Evolutionary conservation across 1,140 invertebrate species (phyloP).

Genomic region (Procambarus clarkii): DNA sequence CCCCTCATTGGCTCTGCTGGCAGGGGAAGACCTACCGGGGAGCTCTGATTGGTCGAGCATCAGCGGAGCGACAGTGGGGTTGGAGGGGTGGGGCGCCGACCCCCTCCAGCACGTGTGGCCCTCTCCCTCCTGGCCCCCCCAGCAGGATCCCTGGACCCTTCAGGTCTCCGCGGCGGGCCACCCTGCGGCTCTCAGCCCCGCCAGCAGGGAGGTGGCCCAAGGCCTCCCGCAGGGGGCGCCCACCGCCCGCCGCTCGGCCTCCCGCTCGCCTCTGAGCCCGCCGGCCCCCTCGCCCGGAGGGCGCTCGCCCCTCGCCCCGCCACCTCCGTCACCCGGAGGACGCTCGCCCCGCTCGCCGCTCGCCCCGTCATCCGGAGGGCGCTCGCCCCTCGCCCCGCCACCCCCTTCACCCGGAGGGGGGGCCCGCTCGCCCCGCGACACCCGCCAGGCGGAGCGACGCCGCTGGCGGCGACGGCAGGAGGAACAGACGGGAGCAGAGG

Average conservation of each 20-base stretch:
- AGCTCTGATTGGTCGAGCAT: conserved; percentile 44
- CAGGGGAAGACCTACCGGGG: background rate
- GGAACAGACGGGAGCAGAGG: conserved; percentile 31
- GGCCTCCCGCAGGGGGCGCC: conserved; percentile 11
- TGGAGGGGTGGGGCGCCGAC: conserved; percentile 41
- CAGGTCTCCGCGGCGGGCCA: conserved; percentile 7
- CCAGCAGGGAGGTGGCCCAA: conserved; percentile 51
- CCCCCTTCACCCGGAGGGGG: background rate
- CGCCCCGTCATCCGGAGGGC: conserved; percentile 52
- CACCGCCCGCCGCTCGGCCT: conserved; percentile 46
- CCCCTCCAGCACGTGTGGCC: conserved; percentile 32
- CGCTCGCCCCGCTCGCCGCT: conserved; percentile 46
- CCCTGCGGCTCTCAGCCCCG: conserved; percentile 32
- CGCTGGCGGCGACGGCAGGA: conserved; percentile 31
- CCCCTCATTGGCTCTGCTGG: conserved; percentile 18
- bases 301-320: conserved; percentile 42
- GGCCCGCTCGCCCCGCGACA: conserved; percentile 15
- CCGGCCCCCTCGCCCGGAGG: conserved; percentile 50
- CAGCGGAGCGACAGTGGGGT: conserved; percentile 1
- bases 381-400: conserved; percentile 42
- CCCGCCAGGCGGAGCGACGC: conserved; percentile 16
- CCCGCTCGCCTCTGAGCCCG: conserved; percentile 55
- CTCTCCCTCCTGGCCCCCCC: conserved; percentile 29
- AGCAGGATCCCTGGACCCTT: background rate
- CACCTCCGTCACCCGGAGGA: background rate